Percentiles rank a stretch among this genome's conserved stretches.
Conservation (phyloP, 1,140 invertebrate species). For the Tetragonula clypearis region DNA sequence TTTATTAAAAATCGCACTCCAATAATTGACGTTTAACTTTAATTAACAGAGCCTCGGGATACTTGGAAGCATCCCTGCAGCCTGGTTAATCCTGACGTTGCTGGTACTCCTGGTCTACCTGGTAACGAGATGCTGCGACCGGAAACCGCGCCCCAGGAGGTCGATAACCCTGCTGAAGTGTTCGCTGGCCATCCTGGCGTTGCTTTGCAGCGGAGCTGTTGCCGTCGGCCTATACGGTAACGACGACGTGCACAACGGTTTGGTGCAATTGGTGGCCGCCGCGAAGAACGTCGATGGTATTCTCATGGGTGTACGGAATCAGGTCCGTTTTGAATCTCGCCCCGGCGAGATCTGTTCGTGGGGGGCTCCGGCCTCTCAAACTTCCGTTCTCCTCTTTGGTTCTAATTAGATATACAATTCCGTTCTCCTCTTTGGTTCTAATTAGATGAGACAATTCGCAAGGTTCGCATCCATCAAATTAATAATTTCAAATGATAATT, state of each 20-base stretch:
- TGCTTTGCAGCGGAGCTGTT: slow-evolving; percentile 90
- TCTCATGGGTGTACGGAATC: slow-evolving; percentile 88
- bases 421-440: neutral
- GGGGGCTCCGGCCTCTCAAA: neutral
- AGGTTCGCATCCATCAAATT: too few relatives aligned
- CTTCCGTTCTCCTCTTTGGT: neutral
- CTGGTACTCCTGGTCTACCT: slow-evolving; percentile 94
- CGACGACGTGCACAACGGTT: slow-evolving; percentile 95
- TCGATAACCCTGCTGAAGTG: slow-evolving; percentile 93
- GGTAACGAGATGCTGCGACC: slow-evolving; percentile 96
- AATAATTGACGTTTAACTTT: slow-evolving; percentile 38
- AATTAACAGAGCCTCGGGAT: slow-evolving; percentile 91
- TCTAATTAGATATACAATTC: neutral
- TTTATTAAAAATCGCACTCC: neutral
- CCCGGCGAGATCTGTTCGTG: too few relatives aligned
- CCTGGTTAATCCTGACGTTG: slow-evolving; percentile 94
- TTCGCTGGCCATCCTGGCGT: slow-evolving; percentile 90
- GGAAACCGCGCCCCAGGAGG: slow-evolving; percentile 91
- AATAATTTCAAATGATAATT: neutral
- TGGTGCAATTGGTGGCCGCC: slow-evolving; percentile 90
- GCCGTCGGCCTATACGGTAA: slow-evolving; percentile 95
- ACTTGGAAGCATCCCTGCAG: slow-evolving; percentile 93
- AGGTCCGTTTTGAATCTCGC: slow-evolving; percentile 80
- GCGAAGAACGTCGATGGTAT: slow-evolving; percentile 89
- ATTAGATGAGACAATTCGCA: neutral